Evolutionary conservation across 2,888 invertebrate species (phyloP).

Genomic region (Smittia sp.): DNA sequence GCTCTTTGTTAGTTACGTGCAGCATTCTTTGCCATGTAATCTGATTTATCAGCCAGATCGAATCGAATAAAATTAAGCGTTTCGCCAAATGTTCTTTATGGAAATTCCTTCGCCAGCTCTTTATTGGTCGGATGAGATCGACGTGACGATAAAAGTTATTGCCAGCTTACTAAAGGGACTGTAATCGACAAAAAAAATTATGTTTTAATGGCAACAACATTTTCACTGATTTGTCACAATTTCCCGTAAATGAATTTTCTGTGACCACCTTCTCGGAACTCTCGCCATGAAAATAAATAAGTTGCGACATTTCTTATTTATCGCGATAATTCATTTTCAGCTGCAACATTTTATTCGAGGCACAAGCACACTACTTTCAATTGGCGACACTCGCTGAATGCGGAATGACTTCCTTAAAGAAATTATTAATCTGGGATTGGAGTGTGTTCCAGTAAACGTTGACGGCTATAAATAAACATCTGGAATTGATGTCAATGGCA

Average conservation of each 20-base stretch:
- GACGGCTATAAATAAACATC: conserved; percentile 17
- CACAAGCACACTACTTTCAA: conserved; percentile 37
- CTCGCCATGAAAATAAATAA: background rate
- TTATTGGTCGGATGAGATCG: conserved; percentile 9
- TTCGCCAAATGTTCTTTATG: background rate
- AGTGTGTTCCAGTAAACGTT: conserved; percentile 26
- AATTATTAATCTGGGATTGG: background rate
- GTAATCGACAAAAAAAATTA: background rate
- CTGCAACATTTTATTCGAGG: background rate
- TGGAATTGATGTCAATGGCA: conserved; percentile 37
- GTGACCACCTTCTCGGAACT: background rate
- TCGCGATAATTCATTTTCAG: background rate
- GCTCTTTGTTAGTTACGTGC: background rate
- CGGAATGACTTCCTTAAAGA: conserved; percentile 26
- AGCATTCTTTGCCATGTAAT: background rate
- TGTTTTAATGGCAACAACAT: too few species aligned
- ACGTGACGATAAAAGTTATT: conserved; percentile 18
- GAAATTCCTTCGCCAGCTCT: background rate
- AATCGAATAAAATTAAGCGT: background rate
- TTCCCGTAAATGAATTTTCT: background rate
- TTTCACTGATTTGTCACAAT: background rate
- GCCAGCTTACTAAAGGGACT: too few species aligned
- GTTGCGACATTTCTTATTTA: background rate
- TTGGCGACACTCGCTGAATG: conserved; percentile 28
- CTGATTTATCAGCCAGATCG: background rate